These are phyloP conservation scores for Sardinella longiceps DNA, from an alignment of 2,797 vertebrate species.

Conservation along the genomic window DNA sequence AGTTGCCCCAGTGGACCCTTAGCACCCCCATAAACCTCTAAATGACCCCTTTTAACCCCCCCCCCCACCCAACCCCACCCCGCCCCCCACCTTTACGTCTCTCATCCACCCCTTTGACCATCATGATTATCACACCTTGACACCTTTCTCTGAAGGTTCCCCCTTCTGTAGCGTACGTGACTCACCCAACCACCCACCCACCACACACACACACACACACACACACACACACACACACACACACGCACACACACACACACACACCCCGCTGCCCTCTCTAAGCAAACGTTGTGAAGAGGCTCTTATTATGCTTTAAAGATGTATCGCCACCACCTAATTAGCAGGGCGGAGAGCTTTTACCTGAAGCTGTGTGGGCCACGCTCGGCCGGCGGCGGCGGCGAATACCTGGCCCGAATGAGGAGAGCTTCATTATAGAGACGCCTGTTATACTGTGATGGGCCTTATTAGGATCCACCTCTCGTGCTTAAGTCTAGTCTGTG, in stretches of 20 bases:
- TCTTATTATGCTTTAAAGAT: neutral
- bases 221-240: too few species aligned
- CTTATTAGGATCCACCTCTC: neutral
- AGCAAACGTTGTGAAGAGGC: neutral
- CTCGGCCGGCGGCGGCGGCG: too few species aligned
- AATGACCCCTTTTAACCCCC: neutral
- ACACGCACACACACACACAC: too few species aligned
- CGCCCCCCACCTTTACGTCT: neutral
- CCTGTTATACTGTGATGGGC: neutral
- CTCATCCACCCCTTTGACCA: neutral
- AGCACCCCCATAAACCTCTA: neutral
- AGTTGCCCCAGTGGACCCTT: neutral
- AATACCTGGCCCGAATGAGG: neutral
- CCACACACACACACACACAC: too few species aligned
- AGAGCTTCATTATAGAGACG: neutral
- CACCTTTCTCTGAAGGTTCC: neutral
- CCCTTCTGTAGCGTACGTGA: neutral
- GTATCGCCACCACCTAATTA: neutral
- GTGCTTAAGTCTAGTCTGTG: neutral
- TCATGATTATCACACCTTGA: neutral
- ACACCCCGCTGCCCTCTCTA: neutral
- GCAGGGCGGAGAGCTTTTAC: neutral
- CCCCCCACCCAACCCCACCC: neutral
- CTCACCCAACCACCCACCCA: neutral
- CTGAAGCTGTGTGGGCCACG: neutral